A percentile compares a stretch with the other conserved stretches of the same genome.
These are phyloP conservation scores for Vespertilio murinus DNA, from an alignment of 2,797 vertebrate species.

Conservation along the genomic window DNA sequence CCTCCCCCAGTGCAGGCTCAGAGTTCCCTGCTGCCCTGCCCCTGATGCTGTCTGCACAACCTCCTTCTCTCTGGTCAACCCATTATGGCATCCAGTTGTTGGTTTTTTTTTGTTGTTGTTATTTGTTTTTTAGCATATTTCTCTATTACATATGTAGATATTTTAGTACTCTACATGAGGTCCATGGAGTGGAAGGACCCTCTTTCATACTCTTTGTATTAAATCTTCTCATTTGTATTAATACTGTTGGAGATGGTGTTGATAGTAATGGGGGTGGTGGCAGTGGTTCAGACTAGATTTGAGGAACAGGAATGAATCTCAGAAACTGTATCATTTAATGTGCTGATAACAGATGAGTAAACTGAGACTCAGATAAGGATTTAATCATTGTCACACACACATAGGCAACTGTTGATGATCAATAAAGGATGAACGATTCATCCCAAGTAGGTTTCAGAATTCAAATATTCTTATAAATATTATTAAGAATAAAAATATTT, in stretches of 20 bases:
- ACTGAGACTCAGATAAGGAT: neutral
- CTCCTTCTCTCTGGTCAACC: too few species aligned
- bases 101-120: too few species aligned
- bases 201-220: neutral
- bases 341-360: neutral
- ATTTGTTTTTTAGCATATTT: too few species aligned
- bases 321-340: neutral
- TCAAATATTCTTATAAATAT: neutral
- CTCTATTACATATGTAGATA: neutral
- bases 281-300: neutral
- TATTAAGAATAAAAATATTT: constrained; percentile 18
- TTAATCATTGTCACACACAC: neutral
- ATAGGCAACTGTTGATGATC: neutral
- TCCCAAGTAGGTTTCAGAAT: neutral
- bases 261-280: neutral
- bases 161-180: neutral
- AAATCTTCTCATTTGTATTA: neutral
- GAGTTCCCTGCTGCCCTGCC: too few species aligned
- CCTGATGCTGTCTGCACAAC: too few species aligned
- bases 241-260: neutral
- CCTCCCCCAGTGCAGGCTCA: too few species aligned
- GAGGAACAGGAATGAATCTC: neutral
- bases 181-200: neutral
- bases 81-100: too few species aligned
- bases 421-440: neutral